Base-by-base conservation (phyloP, 1,140 invertebrate genomes). In the Druon quercuslanigerum region DNA sequence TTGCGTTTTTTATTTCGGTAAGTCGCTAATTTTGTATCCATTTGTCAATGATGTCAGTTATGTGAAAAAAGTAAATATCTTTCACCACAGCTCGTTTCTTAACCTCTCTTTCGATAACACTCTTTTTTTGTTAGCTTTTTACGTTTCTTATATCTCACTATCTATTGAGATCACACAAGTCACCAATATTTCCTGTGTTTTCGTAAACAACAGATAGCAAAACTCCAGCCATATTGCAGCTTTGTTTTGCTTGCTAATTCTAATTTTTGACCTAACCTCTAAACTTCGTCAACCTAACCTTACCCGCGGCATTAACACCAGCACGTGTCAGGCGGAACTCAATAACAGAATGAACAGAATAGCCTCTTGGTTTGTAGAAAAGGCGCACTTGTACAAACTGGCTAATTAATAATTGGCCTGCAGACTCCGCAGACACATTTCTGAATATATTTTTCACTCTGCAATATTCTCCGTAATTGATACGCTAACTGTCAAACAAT, bases 1-100 rank as follows among this genome's bases (percentile, higher is more conserved):
- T 72, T 81, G 19, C 82, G 76, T 76, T 87, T 88, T 51, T 83
- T 85, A 19, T 78, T 79, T 52, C 88, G 83, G 17, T 90, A 91
- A 0, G 76, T 81, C 5, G 83, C 73, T 11, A 91, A 81, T 82
- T 84, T 88, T 0, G 83, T 79, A 25, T 87, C 86, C 85, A 90
- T 90, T 79, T 76, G 50, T n/a, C 5, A 51, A 66, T 50, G 33
- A 33, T 3, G 17, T 51, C 57, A 19, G 50, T 19, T 14, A 19
- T 16, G 8, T 72, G 50, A 9, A 50, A 7, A 72, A 51, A 11
- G 50, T 13, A 17, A 60, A 19, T 60, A n/a, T 25, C 1, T 25
- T 0, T 7, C 56, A 16, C 3, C 5, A 17, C 5, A 6, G 17
- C 19, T 60, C 11, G 57, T 60, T 7, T 60, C 17, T 25, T 11